Evolutionary conservation across 2,888 invertebrate species (phyloP), one percentile per base, ranked within the genome.

Genomic region (Oscheius sp.): DNA sequence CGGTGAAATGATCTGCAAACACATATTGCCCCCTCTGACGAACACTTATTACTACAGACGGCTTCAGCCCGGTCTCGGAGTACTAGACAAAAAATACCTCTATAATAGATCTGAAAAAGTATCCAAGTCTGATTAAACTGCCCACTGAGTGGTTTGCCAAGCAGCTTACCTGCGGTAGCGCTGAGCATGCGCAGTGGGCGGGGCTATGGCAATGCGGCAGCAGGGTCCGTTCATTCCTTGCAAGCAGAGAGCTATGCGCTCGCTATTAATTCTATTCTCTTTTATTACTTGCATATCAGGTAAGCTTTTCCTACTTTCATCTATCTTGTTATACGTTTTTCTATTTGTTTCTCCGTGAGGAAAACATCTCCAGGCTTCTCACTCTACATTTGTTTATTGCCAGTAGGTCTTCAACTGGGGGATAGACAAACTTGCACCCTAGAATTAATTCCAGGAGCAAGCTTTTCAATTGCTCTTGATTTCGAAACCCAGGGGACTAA

Each of bases 141-240:
- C 55, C 55, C 5, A 68, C 32, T 68, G 55, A 68, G 68, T 68
- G 68, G 68, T 68, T 68, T 68, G 68, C 68, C 68, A 53, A 68
- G 68, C 68, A 55, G 70, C 70, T 57, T 59, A 70, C 70, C 70
- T 59, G 70, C 70, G 58, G 68, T 59, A 70, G 70, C 57, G 70
- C 70, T 47, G 70, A 70, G 59, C 70, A 57, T 58, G 29, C 70
- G 42, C 42, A 47, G 47, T 32, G 48, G 70, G 58, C 58, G 70
- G 37, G 70, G 58, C 58, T 13, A 33, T 53, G 70, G 48, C 70
- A 59, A 57, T 70, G 59, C 59, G 42, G 58, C 58, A 57, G 70
- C 70, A 50, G 42, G 58, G 48, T 70, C 59, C 70, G 70, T 70
- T 59, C 58, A 55, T 70, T 70, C 59, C 53, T 68, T 68, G 55